These are phyloP conservation scores for Drosophila truncata DNA, from an alignment of 1,140 invertebrate species.

Conservation along the genomic window DNA sequence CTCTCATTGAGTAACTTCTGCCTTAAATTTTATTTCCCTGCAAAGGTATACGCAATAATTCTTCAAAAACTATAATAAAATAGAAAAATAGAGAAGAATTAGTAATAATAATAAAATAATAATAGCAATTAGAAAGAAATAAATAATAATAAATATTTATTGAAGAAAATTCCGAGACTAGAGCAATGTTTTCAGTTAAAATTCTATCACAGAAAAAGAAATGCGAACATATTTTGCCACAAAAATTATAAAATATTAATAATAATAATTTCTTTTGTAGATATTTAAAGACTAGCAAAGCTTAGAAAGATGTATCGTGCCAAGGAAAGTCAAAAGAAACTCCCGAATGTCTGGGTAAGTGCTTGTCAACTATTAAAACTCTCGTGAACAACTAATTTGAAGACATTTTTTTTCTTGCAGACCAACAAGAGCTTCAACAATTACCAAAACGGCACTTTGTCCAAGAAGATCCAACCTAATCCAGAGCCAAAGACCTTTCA, in stretches of 20 bases:
- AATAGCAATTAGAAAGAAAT: too few relatives aligned
- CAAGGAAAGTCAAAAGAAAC: neutral
- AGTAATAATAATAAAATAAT: too few relatives aligned
- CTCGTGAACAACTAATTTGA: neutral
- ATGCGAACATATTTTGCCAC: neutral
- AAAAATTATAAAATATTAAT: neutral
- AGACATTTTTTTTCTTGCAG: neutral
- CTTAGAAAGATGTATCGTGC: neutral
- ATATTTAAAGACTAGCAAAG: neutral
- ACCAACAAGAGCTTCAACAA: neutral
- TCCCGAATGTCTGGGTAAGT: neutral
- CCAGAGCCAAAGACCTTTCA: neutral
- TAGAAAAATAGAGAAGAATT: too few relatives aligned
- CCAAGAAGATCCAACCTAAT: too few relatives aligned
- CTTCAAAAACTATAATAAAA: too few relatives aligned
- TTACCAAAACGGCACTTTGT: neutral
- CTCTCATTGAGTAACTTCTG: too few relatives aligned
- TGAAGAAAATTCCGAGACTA: too few relatives aligned
- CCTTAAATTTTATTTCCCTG: too few relatives aligned
- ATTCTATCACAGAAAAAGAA: neutral
- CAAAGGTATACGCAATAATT: too few relatives aligned
- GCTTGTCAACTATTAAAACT: neutral
- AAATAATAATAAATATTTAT: too few relatives aligned
- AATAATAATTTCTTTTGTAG: neutral
- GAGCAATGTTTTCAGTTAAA: neutral